Conservation (phyloP, 2,888 invertebrate genomes). For the Diarsia brunnea region DNA sequence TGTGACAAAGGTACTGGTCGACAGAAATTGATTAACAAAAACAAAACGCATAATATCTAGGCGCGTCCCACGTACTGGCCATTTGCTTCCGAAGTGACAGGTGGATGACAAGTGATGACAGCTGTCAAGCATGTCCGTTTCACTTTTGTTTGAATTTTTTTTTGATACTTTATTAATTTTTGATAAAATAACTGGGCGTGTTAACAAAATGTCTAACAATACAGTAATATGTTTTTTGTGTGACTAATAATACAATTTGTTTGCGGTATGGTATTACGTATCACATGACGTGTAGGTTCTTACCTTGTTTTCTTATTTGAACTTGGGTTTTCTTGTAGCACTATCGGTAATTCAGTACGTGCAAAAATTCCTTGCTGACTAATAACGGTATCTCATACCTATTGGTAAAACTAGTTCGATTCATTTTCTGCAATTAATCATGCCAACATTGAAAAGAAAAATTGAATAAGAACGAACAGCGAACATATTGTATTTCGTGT, state of each 20-base stretch:
- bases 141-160: constrained; percentile 11
- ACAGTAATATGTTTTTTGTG: neutral
- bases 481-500: constrained; percentile 3
- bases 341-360: constrained; percentile 34
- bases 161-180: constrained; percentile 4
- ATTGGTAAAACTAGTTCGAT: constrained; percentile 36
- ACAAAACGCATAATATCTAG: constrained; percentile 12
- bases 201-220: neutral
- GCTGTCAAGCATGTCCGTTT: constrained; percentile 25
- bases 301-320: constrained; percentile 25
- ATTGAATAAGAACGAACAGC: constrained; percentile 1
- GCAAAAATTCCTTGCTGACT: constrained; percentile 47
- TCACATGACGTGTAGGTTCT: constrained; percentile 1
- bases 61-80: neutral
- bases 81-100: constrained; percentile 28
- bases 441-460: constrained; percentile 1
- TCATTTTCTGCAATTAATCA: constrained; percentile 35
- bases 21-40: constrained; percentile 36
- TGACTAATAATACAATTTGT: constrained; percentile 35
- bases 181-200: constrained; percentile 10
- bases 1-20: constrained; percentile 4
- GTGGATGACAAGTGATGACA: constrained; percentile 40
- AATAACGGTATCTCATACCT: constrained; percentile 28
- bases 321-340: constrained; percentile 12
- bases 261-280: constrained; percentile 21